phyloP scores from a whole-genome alignment of 2,113 vertebrate species.

The Sorex fumeus region DNA sequence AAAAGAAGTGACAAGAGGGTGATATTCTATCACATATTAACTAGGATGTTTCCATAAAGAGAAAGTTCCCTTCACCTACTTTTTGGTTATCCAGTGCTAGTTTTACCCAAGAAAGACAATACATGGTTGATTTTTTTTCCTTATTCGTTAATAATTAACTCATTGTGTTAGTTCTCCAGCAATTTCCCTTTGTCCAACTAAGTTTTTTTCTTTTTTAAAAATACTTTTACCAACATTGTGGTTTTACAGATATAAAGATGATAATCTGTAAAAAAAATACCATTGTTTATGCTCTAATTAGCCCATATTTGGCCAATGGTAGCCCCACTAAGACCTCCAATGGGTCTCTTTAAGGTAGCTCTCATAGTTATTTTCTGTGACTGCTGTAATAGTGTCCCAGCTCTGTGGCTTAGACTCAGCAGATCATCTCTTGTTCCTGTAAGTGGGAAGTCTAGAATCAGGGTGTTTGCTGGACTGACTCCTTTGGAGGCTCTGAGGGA shows the following conservation, averaged over 20 bases:
- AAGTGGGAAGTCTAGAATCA: not conserved
- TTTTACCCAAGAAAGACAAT: not conserved
- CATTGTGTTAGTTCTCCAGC: not conserved
- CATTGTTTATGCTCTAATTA: not conserved
- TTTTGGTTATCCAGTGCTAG: not conserved
- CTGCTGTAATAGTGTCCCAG: not conserved
- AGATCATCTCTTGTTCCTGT: not conserved
- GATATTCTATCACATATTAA: not conserved
- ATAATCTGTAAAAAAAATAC: not conserved
- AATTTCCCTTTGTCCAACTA: not conserved
- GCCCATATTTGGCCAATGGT: not conserved
- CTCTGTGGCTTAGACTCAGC: not conserved
- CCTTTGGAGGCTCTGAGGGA: not conserved
- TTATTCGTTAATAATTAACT: not conserved
- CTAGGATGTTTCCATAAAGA: not conserved
- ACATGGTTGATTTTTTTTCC: not conserved
- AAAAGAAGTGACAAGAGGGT: not conserved
- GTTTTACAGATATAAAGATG: not conserved
- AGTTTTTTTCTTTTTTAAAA: not conserved
- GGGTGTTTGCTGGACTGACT: not conserved
- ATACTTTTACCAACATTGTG: not conserved
- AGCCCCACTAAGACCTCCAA: not conserved
- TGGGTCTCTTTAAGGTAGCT: not conserved
- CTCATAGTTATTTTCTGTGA: not conserved
- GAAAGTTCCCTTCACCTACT: not conserved